Evolutionary conservation across 2,797 vertebrate genomes (phyloP).

Genomic region (Leptatherina wallacei): DNA sequence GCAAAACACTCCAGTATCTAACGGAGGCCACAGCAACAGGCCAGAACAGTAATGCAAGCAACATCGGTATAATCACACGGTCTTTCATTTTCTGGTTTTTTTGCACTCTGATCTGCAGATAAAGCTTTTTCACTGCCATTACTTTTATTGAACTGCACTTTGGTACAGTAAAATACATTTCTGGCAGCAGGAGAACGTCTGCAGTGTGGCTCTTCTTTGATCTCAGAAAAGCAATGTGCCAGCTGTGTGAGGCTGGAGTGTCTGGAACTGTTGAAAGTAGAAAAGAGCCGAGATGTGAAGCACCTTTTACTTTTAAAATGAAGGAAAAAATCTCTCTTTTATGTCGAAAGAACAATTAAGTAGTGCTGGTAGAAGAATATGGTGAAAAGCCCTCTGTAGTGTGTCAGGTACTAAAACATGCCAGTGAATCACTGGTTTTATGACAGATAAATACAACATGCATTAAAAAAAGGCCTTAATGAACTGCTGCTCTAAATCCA

Average conservation of each 20-base stretch:
- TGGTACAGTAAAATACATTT: slow-evolving; percentile 72
- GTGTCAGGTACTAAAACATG: neutral
- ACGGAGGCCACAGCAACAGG: slow-evolving; percentile 1
- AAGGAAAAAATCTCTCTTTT: slow-evolving; percentile 19
- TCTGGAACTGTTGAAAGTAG: slow-evolving; percentile 46
- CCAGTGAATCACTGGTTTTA: neutral
- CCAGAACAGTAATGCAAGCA: neutral
- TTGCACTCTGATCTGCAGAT: slow-evolving; percentile 56
- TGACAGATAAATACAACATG: neutral
- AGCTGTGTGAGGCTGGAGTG: slow-evolving; percentile 60
- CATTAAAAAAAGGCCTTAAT: neutral
- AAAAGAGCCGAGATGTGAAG: slow-evolving; percentile 33
- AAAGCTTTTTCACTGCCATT: slow-evolving; percentile 45
- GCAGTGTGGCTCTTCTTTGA: slow-evolving; percentile 68
- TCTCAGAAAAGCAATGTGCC: slow-evolving; percentile 66
- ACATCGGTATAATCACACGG: slow-evolving; percentile 4
- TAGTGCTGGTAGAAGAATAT: neutral
- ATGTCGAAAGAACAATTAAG: slow-evolving; percentile 18
- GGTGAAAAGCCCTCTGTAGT: neutral
- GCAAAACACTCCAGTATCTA: slow-evolving; percentile 1
- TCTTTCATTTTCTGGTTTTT: slow-evolving; percentile 16
- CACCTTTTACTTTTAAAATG: slow-evolving; percentile 33
- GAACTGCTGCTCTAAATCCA: neutral
- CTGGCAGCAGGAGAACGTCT: slow-evolving; percentile 62
- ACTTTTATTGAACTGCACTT: slow-evolving; percentile 49